Evolutionary conservation across 2,797 vertebrate genomes (phyloP).

Genomic region (Mycteria americana): DNA sequence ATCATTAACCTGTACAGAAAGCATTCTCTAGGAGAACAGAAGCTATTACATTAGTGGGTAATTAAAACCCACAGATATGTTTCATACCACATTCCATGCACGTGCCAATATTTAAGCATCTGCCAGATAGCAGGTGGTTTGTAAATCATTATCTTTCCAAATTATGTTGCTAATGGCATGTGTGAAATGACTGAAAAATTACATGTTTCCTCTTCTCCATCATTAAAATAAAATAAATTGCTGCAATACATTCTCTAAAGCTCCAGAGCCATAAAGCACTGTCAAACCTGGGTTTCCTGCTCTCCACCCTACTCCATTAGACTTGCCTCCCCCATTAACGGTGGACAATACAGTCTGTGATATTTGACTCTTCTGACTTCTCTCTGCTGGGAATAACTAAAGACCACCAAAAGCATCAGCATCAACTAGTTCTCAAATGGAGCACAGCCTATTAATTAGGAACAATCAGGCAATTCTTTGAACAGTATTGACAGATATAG

Average conservation of each 20-base stretch:
- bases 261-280: not conserved
- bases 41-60: not conserved
- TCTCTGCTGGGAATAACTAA: not conserved
- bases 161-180: conserved; percentile 51
- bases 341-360: not conserved
- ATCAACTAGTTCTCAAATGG: not conserved
- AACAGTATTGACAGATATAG: not conserved
- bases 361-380: not conserved
- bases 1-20: conserved; percentile 18
- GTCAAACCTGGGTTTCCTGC: not conserved
- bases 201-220: conserved; percentile 35
- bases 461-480: not conserved
- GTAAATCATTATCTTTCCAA: conserved; percentile 60
- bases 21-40: not conserved
- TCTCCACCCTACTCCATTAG: not conserved
- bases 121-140: conserved; percentile 57
- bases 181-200: conserved; percentile 61
- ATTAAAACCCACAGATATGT: conserved; percentile 24
- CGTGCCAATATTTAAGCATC: conserved; percentile 50
- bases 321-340: not conserved
- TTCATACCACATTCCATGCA: conserved; percentile 18
- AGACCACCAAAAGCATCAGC: not conserved
- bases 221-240: conserved; percentile 55
- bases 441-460: not conserved
- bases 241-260: conserved; percentile 12